Percentiles rank a stretch among this genome's conserved stretches.
Evolutionary conservation across 2,888 invertebrate genomes (phyloP).

Genomic region (Synergus laeviventris): DNA sequence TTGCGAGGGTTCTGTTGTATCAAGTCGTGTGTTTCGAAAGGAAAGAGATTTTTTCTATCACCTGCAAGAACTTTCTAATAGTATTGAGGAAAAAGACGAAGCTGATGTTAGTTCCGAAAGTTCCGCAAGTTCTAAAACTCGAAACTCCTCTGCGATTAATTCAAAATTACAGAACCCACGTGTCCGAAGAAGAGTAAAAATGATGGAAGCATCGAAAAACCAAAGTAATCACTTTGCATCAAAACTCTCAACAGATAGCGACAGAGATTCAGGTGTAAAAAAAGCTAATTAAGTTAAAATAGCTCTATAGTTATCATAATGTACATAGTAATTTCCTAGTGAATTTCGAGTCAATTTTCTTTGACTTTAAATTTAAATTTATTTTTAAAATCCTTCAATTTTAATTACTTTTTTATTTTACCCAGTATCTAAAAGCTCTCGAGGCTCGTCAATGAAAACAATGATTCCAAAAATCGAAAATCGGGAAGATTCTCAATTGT

Average conservation of each 20-base stretch:
- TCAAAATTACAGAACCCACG: slow-evolving; percentile 49
- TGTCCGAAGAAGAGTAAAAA: slow-evolving; percentile 56
- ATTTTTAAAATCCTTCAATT: background rate
- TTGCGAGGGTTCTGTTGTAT: slow-evolving; percentile 34
- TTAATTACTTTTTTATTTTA: background rate
- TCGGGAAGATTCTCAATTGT: background rate
- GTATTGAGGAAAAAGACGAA: slow-evolving; percentile 63
- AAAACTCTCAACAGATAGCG: background rate
- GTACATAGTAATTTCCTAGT: no score
- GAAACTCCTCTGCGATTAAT: background rate
- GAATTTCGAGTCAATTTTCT: no score
- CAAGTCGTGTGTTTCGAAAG: slow-evolving; percentile 36
- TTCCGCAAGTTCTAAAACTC: slow-evolving; percentile 32
- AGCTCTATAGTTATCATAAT: no score
- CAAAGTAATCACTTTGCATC: background rate
- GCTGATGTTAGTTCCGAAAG: slow-evolving; percentile 45
- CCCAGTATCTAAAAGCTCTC: background rate
- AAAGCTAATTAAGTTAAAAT: background rate
- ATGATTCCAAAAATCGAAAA: background rate
- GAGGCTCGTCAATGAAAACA: background rate
- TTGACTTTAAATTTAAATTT: background rate
- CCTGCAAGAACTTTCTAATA: slow-evolving; percentile 46
- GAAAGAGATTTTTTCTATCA: slow-evolving; percentile 39
- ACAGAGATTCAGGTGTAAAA: background rate
- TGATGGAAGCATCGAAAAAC: slow-evolving; percentile 24